Evolutionary conservation across 2,888 invertebrate species (phyloP), one percentile per base, ranked within the genome.

Genomic region (Ferrisia virgata): DNA sequence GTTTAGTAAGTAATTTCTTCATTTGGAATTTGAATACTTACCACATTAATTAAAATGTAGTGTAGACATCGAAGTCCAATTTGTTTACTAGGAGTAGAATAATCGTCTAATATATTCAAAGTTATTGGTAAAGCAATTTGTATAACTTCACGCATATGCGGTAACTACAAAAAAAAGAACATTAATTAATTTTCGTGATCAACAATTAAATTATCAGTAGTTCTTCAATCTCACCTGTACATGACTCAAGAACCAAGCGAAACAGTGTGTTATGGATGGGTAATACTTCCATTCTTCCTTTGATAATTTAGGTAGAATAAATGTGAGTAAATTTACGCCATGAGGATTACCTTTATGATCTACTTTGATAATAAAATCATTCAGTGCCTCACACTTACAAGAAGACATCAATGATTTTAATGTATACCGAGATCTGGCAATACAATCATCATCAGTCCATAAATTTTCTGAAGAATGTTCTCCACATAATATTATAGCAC

Each of bases 221-320:
- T 79, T 2, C 13, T n/a, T n/a, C 13, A 64, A 9, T 64, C 28
- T 76, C 33, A 83, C 83, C 28, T 76, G 40, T 13, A 83, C 28
- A 72, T 83, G 47, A 31, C 69, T 69, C 18, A 83, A 18, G 2
- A 83, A n/a, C 83, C 83, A 83, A 28, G 39, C 15, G n/a, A 40
- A 76, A n/a, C 83, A 83, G n/a, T 28, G 22, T 25, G 31, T 43
- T 1, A 43, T n/a, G 0, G 83, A 40, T 2, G 83, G 83, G 47
- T 76, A 47, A 72, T 72, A 83, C 33, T 83, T 83, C 83, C 83
- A 83, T 8, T 39, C 28, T 25, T 83, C 76, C 47, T 47, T 83
- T 0, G 83, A 72, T 8, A 83, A 43, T 47, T 83, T 83, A 1
- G 83, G 43, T 43, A 76, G 8, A 40, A 83, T 31, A 0, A 72